These are phyloP conservation scores for Ochropleura plecta DNA, from an alignment of 2,888 invertebrate species.

Conservation along the genomic window DNA sequence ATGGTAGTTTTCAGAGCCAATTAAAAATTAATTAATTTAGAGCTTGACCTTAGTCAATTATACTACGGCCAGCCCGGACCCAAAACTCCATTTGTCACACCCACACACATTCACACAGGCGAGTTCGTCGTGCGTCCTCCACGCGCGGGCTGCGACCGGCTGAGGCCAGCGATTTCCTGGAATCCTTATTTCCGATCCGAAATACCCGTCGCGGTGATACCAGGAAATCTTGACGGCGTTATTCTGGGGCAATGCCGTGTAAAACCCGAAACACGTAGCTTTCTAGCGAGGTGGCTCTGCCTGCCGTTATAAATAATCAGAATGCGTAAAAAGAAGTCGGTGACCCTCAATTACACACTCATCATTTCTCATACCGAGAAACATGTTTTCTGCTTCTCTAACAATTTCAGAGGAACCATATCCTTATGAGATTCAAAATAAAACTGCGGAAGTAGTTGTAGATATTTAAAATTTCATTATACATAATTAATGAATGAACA, in stretches of 20 bases:
- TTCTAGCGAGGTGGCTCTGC: constrained; percentile 83
- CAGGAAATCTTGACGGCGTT: constrained; percentile 86
- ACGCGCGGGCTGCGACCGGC: constrained; percentile 70
- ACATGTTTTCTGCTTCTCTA: constrained; percentile 52
- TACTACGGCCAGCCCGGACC: constrained; percentile 22
- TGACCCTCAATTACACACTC: constrained; percentile 81
- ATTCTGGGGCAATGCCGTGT: constrained; percentile 88
- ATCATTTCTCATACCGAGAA: constrained; percentile 72
- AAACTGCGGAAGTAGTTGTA: constrained; percentile 66
- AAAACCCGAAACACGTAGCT: constrained; percentile 86
- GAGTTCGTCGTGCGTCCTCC: constrained; percentile 72
- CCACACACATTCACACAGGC: constrained; percentile 54
- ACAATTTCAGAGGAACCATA: constrained; percentile 34
- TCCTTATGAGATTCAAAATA: constrained; percentile 44
- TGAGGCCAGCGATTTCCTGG: constrained; percentile 86
- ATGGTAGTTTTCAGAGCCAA: constrained; percentile 1
- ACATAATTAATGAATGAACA: constrained; percentile 79
- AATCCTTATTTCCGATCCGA: constrained; percentile 90
- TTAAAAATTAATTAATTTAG: constrained; percentile 17
- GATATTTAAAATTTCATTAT: constrained; percentile 80
- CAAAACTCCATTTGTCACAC: constrained; percentile 64
- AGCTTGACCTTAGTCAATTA: constrained; percentile 59
- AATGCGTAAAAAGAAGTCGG: constrained; percentile 84
- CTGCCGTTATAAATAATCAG: constrained; percentile 87
- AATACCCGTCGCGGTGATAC: constrained; percentile 86